Base-by-base conservation (phyloP, 2,888 invertebrate genomes). In the Trichogramma evanescens region DNA sequence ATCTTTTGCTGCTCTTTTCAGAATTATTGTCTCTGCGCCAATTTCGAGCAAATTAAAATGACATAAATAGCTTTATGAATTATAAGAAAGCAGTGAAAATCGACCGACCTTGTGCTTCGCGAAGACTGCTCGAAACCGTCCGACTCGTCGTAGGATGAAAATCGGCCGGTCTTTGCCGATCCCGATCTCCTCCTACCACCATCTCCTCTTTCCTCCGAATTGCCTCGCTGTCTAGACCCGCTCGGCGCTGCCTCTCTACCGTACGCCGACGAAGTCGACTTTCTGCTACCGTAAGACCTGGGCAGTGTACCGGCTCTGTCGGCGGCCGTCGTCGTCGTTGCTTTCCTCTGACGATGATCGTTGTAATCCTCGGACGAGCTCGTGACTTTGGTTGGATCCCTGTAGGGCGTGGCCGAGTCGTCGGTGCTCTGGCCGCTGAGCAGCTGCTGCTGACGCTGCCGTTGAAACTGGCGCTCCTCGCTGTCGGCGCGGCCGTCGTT, bases 361-460 rank as follows among this genome's bases (percentile, higher is more conserved):
- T 66, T 63, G 59, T 70, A 71, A 60, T 76, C 75, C 45, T 77
- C 76, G 4, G 76, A 74, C 4, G 75, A 74, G 56, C 75, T 76
- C 41, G 73, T 72, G 9, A 72, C 56, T 57, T 72, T 74, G 4
- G 54, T 13, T 48, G 41, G 8, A 10, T 10, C 50, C 26, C 26
- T 26, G 26, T 3, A 26, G 4, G 71, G 67, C 3, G 62, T 63
- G 2, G 74, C 71, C 6, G 61, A 61, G 6, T 74, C 74, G 54
- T 76, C 77, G 41, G 72, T 70, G 60, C 73, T 76, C 44, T 70
- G 71, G 55, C 68, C 68, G 44, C 68, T 59, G 4, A 26, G 26
- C 66, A 68, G 6, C 64, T 66, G 43, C 62, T n/a, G n/a, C n/a
- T 61, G 10, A 66, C 48, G 38, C 59, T 67, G 40, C 1, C 3